phyloP scores from a whole-genome alignment of 2,888 invertebrate genomes.

The Litoditis marina region DNA sequence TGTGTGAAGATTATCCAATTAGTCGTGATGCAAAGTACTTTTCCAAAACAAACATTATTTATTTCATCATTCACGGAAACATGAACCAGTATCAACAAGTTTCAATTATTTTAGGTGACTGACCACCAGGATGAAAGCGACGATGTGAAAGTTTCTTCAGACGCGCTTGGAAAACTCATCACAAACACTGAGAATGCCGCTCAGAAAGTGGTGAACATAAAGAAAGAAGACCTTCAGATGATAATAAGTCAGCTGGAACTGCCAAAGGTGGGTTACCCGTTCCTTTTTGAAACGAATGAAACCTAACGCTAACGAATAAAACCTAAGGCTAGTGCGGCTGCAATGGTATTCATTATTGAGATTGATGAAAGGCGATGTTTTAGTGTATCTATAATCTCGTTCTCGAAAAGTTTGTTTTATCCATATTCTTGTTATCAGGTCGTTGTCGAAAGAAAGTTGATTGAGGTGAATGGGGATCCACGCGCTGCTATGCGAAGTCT shows the following conservation, averaged over 20 bases:
- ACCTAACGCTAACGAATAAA: too few species aligned
- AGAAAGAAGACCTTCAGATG: conserved; percentile 45
- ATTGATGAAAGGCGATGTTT: too few species aligned
- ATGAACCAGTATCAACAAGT: too few species aligned
- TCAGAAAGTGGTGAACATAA: conserved; percentile 35
- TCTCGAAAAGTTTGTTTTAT: too few species aligned
- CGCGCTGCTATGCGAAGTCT: conserved; percentile 24
- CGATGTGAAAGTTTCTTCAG: conserved; percentile 29
- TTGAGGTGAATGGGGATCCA: conserved; percentile 35
- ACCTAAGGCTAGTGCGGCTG: background rate
- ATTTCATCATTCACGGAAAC: too few species aligned
- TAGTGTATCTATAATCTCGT: too few species aligned
- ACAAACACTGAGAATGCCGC: conserved; percentile 8
- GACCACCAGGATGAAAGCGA: conserved; percentile 41
- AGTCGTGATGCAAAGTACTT: too few species aligned
- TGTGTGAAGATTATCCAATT: too few species aligned
- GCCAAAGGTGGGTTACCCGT: conserved; percentile 21
- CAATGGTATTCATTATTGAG: background rate
- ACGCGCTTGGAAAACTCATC: conserved; percentile 35
- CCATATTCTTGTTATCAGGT: conserved; percentile 6
- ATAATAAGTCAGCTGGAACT: conserved; percentile 43
- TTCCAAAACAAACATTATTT: too few species aligned
- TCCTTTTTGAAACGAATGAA: too few species aligned
- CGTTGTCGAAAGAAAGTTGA: conserved; percentile 28
- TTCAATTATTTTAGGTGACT: conserved; percentile 32